phyloP scores from a whole-genome alignment of 2,888 invertebrate species.

The Zele albiditarsus region DNA sequence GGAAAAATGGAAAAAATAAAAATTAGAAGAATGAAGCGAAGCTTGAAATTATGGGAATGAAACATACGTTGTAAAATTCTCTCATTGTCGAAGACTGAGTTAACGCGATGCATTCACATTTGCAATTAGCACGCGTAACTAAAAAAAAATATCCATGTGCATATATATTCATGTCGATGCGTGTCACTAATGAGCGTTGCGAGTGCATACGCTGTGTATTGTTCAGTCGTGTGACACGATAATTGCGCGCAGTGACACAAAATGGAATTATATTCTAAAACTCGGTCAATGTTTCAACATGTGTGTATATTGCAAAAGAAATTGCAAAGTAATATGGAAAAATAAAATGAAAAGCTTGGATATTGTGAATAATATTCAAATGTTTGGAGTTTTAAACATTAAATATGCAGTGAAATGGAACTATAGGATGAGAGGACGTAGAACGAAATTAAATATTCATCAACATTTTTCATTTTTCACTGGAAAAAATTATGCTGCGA shows the following conservation, averaged over 20 bases:
- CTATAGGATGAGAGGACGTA: too few species aligned
- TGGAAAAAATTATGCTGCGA: too few species aligned
- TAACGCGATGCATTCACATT: neutral
- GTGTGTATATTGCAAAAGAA: neutral
- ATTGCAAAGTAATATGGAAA: neutral
- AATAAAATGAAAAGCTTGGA: too few species aligned
- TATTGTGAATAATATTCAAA: too few species aligned
- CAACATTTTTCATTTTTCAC: too few species aligned
- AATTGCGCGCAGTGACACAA: constrained; percentile 13
- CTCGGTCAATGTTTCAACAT: constrained; percentile 7
- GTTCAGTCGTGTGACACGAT: constrained; percentile 6
- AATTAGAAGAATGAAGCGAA: neutral
- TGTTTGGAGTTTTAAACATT: too few species aligned
- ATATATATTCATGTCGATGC: constrained; percentile 8
- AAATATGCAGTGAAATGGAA: too few species aligned
- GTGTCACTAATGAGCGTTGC: constrained; percentile 15
- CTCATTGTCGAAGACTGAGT: neutral
- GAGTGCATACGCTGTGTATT: constrained; percentile 8
- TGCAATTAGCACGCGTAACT: constrained; percentile 18
- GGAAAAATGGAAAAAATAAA: neutral
- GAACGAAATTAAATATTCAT: too few species aligned
- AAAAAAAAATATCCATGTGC: neutral
- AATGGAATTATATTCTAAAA: constrained; percentile 4
- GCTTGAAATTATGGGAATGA: constrained; percentile 6
- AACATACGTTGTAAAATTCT: neutral